These are phyloP conservation scores for cattle (Bos taurus) DNA, from an alignment of 2,113 vertebrate species.

Conservation along the genomic window ARS-UCD2.0 NC_037336.1:48413501-48414000, in stretches of 20 bases:
- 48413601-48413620: background rate
- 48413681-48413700: background rate
- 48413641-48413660: background rate
- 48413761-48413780: background rate
- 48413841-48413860: background rate
- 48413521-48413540: background rate
- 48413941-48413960: background rate
- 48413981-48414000: background rate
- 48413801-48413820: background rate
- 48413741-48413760: background rate
- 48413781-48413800: background rate
- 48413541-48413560: background rate
- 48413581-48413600: background rate
- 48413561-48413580: background rate
- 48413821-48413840: background rate
- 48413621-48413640: background rate
- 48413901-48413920: background rate
- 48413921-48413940: background rate
- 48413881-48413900: background rate
- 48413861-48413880: background rate
- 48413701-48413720: background rate
- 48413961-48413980: background rate
- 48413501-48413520: background rate
- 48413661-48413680: background rate
- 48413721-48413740: background rate